Evolutionary conservation across 1,140 invertebrate genomes (phyloP).

Genomic region (Antheraea mylitta): DNA sequence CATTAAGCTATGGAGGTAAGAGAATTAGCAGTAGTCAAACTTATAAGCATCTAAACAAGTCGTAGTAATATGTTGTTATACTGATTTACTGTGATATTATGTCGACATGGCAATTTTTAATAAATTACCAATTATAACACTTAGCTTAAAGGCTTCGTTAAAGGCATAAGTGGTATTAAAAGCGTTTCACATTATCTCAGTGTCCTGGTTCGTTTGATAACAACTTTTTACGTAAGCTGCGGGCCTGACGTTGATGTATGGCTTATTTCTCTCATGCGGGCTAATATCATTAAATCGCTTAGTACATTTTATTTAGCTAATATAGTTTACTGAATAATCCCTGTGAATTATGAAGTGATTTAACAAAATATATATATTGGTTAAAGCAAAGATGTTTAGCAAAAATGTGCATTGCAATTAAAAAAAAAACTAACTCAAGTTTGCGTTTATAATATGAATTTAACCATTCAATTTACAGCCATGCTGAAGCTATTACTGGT

Average conservation of each 20-base stretch:
- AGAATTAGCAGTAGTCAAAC: too few species aligned
- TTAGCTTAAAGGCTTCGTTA: neutral
- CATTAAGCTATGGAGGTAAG: too few species aligned
- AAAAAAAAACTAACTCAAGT: too few species aligned
- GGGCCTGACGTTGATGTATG: constrained; percentile 55
- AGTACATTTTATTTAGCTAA: constrained; percentile 10
- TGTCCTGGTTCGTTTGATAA: constrained; percentile 39
- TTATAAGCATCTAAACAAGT: too few species aligned
- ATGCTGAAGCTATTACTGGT: too few species aligned
- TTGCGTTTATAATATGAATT: too few species aligned
- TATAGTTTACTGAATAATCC: neutral
- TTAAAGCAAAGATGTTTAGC: too few species aligned
- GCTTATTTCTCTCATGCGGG: constrained; percentile 18
- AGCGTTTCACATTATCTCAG: constrained; percentile 1
- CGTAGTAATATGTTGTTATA: too few species aligned
- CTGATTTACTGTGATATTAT: neutral
- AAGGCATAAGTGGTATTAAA: constrained; percentile 3
- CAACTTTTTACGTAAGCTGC: constrained; percentile 43
- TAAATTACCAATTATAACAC: neutral
- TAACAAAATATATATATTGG: neutral
- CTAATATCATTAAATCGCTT: constrained; percentile 15
- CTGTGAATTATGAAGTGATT: neutral
- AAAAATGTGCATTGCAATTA: too few species aligned
- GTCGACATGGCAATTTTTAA: neutral
- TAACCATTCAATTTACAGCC: too few species aligned